These are phyloP conservation scores for Psilopogon haemacephalus DNA, from an alignment of 2,113 vertebrate genomes.

Conservation along the genomic window DNA sequence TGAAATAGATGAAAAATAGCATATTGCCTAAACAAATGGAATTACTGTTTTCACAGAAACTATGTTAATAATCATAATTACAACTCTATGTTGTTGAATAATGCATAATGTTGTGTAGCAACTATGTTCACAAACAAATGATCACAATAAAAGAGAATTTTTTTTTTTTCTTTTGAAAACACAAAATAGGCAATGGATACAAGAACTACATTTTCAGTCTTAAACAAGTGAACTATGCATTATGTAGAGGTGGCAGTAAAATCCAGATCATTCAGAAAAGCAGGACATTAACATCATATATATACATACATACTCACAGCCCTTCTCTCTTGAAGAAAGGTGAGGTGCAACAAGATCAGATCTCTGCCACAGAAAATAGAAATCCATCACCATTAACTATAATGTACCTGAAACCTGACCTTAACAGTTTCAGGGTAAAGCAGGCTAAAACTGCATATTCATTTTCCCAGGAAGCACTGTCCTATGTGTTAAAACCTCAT, in stretches of 20 bases:
- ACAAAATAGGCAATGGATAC: background rate
- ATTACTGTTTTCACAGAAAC: background rate
- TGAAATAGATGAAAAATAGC: background rate
- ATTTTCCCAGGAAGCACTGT: background rate
- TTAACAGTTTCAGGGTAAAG: background rate
- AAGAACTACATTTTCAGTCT: background rate
- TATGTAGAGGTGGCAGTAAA: background rate
- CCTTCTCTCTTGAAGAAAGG: background rate
- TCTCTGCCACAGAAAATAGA: background rate
- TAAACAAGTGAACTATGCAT: background rate
- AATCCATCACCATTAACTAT: background rate
- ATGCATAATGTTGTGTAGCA: background rate
- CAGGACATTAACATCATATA: fast-evolving
- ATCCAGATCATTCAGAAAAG: background rate
- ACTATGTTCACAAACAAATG: background rate
- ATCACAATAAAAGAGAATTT: background rate
- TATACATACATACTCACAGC: background rate
- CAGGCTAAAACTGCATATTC: background rate
- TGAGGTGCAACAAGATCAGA: background rate
- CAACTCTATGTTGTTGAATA: background rate
- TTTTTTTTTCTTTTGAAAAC: background rate
- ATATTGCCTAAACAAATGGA: background rate
- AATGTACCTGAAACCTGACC: background rate
- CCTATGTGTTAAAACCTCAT: background rate
- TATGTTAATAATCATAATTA: background rate